A percentile compares a stretch with the other conserved stretches of the same genome.
phyloP scores from a whole-genome alignment of 92 coral and sea anemone species.

The Galaxea fascicularis region DNA sequence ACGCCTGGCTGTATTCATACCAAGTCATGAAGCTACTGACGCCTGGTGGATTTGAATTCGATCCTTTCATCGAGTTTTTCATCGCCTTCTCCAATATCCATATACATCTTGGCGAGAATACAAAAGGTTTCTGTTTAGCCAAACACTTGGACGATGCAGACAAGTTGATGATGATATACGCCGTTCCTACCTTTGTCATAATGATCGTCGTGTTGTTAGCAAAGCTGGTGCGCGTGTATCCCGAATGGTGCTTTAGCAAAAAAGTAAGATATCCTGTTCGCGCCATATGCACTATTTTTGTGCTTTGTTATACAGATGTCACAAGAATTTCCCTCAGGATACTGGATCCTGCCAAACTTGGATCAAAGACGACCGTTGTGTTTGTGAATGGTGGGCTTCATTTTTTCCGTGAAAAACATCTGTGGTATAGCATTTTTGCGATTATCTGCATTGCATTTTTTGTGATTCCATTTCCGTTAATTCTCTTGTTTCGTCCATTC shows the following conservation, averaged over 20 bases:
- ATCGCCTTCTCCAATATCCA: constrained; percentile 75
- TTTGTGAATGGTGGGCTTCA: constrained; percentile 73
- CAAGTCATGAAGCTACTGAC: constrained; percentile 82
- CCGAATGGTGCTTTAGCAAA: constrained; percentile 82
- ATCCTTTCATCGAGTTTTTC: constrained; percentile 68
- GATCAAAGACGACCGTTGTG: constrained; percentile 53
- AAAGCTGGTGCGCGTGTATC: constrained; percentile 71
- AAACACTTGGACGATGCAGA: constrained; percentile 79
- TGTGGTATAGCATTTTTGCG: constrained; percentile 78
- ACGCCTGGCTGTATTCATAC: constrained; percentile 97
- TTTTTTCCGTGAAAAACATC: constrained; percentile 79
- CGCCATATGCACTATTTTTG: constrained; percentile 91
- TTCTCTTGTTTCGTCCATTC: constrained; percentile 83
- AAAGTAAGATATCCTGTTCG: constrained; percentile 85
- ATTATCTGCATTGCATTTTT: constrained; percentile 63
- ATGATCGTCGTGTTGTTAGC: constrained; percentile 68
- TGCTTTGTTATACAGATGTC: constrained; percentile 89
- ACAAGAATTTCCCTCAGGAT: constrained; percentile 80
- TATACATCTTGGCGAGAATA: constrained; percentile 37
- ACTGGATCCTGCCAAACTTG: constrained; percentile 65
- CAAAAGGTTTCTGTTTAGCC: constrained; percentile 66
- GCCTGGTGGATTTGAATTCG: constrained; percentile 68
- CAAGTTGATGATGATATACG: constrained; percentile 75
- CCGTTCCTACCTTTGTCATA: constrained; percentile 78
- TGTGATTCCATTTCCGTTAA: constrained; percentile 88